phyloP scores from a whole-genome alignment of 2,888 invertebrate genomes.

The Stratiomys singularior region DNA sequence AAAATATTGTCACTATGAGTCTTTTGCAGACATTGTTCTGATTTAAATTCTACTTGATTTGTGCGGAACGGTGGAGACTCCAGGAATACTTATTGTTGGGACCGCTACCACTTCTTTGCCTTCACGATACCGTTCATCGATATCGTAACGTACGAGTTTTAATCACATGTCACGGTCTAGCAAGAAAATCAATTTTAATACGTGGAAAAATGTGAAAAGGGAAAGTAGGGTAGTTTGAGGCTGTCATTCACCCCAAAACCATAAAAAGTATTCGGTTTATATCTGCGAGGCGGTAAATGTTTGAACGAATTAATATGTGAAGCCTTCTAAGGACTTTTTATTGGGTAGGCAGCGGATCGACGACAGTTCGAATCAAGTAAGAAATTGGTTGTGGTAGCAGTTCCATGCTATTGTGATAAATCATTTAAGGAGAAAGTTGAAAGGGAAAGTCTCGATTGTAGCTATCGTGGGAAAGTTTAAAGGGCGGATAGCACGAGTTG shows the following conservation, averaged over 20 bases:
- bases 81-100: no score
- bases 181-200: slow-evolving; percentile 35
- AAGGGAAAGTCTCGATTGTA: slow-evolving; percentile 1
- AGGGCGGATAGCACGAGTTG: background rate
- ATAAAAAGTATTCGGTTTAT: slow-evolving; percentile 2
- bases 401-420: background rate
- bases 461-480: background rate
- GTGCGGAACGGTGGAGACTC: no score
- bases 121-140: background rate
- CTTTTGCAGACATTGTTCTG: no score
- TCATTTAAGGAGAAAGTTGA: background rate
- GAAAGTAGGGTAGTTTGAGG: slow-evolving; percentile 8
- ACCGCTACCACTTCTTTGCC: no score
- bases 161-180: slow-evolving; percentile 37
- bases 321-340: background rate
- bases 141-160: slow-evolving; percentile 25
- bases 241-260: slow-evolving; percentile 38
- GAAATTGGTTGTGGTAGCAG: slow-evolving; percentile 1
- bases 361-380: background rate
- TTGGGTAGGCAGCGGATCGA: background rate
- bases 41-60: no score
- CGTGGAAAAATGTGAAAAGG: background rate
- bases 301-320: slow-evolving; percentile 14
- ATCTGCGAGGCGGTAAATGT: background rate
- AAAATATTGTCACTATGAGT: no score